Evolutionary conservation across 2,797 vertebrate genomes (phyloP).

Genomic region (Varecia variegata): DNA sequence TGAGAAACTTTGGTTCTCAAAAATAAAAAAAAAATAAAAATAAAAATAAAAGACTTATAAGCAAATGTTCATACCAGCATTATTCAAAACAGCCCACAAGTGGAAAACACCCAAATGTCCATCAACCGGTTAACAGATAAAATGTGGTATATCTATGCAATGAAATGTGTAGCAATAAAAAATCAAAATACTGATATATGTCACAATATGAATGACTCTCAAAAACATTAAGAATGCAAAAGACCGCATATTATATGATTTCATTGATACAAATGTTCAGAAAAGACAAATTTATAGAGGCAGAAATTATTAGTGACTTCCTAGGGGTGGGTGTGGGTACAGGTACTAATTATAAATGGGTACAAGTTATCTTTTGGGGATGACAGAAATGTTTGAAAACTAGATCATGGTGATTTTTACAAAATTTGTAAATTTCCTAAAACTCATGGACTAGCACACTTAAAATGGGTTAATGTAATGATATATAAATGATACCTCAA

Average conservation of each 20-base stretch:
- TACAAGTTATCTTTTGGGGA: neutral
- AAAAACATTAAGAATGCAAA: conserved; percentile 36
- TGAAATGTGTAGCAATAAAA: conserved; percentile 13
- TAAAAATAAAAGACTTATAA: neutral
- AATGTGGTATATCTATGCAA: neutral
- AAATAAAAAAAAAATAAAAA: neutral
- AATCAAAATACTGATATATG: neutral
- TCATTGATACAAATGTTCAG: conserved; percentile 20
- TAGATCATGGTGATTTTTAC: neutral
- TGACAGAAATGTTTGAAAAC: conserved; percentile 33
- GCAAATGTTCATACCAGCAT: neutral
- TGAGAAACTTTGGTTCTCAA: neutral
- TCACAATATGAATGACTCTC: neutral
- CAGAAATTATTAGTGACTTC: conserved; percentile 21
- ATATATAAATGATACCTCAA: conserved; percentile 1
- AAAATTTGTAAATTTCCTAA: conserved; percentile 33
- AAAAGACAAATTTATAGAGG: conserved; percentile 28
- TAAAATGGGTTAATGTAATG: neutral
- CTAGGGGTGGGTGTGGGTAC: neutral
- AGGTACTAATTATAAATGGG: neutral
- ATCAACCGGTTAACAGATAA: neutral
- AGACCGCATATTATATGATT: neutral
- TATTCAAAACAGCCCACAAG: neutral
- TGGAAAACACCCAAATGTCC: conserved; percentile 7
- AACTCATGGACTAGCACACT: conserved; percentile 19